Base-by-base conservation (phyloP, 2,888 invertebrate genomes). In the Pediacus dermestoides region DNA sequence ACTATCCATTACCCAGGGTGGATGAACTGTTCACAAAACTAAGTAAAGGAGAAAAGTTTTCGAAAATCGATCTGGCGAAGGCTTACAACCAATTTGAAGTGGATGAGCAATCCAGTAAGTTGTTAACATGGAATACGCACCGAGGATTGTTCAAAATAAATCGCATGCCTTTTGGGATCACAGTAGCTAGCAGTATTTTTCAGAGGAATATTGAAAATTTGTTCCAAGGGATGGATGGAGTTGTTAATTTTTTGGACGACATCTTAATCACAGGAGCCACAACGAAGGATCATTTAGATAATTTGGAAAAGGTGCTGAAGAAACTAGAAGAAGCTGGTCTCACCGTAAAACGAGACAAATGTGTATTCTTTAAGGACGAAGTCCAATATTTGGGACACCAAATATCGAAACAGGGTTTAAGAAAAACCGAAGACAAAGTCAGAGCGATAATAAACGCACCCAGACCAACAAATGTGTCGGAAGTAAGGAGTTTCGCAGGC, bases 311-410 rank as follows among this genome's bases (percentile, higher is more conserved):
- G 4, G 53, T 60, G 4, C 42, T 58, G 1, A 30, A 35, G 7
- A 48, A 42, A 23, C 48, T 40, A 4, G 32, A 12, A 12, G 39
- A 51, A 2, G 42, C 52, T 18, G 56, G 55, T 4, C 42, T 53
- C 12, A 55, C 43, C 8, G 42, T 60, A 9, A 51, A 55, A 10
- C 18, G 22, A 15, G 34, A 46, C 10, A 64, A 64, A 35, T 63
- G 61, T 45, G 23, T 41, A 10, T 58, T 66, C 38, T 58, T 53
- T 10, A 39, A 53, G 37, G 33, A 49, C 1, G 38, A 57, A 36
- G 43, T 60, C 13, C 39, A 45, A n/a, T 66, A 62, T 48, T 43
- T 68, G 10, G 60, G 60, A 1, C 48, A 52, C 25, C 16, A 11
- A 44, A n/a, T 63, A 60, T 46, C 41, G 65, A 4, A 56, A 55